Percentiles rank a stretch among this genome's conserved stretches.
phyloP scores from a whole-genome alignment of 2,113 vertebrate species.

The Actenoides hombroni region DNA sequence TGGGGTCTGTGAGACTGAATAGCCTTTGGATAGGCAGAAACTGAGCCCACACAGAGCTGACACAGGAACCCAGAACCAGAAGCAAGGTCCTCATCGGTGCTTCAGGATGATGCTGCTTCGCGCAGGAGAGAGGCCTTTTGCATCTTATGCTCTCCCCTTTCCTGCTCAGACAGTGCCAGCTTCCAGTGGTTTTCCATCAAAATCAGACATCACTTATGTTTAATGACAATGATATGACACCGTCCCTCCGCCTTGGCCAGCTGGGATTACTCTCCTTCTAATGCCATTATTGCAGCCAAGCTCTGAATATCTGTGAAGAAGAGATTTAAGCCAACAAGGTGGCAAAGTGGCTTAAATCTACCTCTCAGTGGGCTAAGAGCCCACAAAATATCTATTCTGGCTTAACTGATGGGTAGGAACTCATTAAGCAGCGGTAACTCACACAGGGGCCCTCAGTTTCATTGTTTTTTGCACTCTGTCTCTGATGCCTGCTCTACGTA shows the following conservation, averaged over 20 bases:
- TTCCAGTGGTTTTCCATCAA: neutral
- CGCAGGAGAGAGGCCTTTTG: rapidly evolving
- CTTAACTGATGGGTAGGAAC: neutral
- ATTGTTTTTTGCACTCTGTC: neutral
- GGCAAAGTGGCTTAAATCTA: neutral
- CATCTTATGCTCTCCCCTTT: neutral
- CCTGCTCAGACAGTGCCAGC: neutral
- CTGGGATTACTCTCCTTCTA: neutral
- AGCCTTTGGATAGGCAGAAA: neutral
- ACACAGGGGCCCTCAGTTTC: neutral
- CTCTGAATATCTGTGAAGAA: neutral
- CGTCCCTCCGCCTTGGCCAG: rapidly evolving
- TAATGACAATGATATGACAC: rapidly evolving
- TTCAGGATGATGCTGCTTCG: neutral
- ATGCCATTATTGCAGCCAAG: neutral
- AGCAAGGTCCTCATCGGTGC: neutral
- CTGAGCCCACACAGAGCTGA: neutral
- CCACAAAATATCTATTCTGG: neutral
- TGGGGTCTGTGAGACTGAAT: neutral
- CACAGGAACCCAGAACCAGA: neutral
- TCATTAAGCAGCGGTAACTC: neutral
- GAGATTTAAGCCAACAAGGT: neutral
- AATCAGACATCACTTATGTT: neutral
- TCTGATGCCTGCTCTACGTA: neutral
- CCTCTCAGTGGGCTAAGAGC: neutral